Evolutionary conservation across 2,888 invertebrate species (phyloP).

Genomic region (Caenorhabditis doughertyi): DNA sequence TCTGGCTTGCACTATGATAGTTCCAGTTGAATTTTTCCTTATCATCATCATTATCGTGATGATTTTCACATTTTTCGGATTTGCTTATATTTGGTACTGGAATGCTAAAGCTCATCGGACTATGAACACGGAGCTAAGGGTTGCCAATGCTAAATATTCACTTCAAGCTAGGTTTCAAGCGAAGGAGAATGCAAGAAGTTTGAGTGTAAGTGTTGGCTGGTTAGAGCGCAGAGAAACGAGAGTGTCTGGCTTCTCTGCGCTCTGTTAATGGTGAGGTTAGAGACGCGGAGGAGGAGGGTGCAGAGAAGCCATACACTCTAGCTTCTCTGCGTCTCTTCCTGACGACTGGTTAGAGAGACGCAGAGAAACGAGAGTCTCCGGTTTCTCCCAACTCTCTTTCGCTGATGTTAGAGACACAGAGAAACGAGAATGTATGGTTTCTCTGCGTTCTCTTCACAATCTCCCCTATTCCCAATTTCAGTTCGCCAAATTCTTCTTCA

Average conservation of each 20-base stretch:
- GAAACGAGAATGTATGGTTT: too few relatives aligned
- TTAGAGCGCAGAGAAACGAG: too few relatives aligned
- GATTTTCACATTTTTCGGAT: neutral
- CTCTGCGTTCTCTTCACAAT: neutral
- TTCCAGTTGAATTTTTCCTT: neutral
- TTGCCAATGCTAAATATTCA: constrained; percentile 12
- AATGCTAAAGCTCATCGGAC: constrained; percentile 18
- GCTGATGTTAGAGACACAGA: too few relatives aligned
- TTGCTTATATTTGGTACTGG: constrained; percentile 28
- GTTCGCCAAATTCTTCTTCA: neutral
- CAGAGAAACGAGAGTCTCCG: too few relatives aligned
- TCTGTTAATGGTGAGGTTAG: too few relatives aligned
- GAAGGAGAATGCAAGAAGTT: constrained; percentile 43
- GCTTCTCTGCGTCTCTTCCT: too few relatives aligned
- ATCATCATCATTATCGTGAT: neutral
- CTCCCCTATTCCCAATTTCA: neutral
- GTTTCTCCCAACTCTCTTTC: too few relatives aligned
- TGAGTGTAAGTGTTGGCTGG: constrained; percentile 9
- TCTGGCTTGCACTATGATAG: neutral
- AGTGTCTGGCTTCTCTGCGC: too few relatives aligned
- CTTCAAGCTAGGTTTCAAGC: constrained; percentile 47
- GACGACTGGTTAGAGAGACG: too few relatives aligned
- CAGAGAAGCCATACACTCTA: too few relatives aligned
- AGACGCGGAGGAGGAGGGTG: too few relatives aligned
- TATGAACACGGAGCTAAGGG: neutral